phyloP scores from a whole-genome alignment of 2,888 invertebrate species.

The Synergus gifuensis region DNA sequence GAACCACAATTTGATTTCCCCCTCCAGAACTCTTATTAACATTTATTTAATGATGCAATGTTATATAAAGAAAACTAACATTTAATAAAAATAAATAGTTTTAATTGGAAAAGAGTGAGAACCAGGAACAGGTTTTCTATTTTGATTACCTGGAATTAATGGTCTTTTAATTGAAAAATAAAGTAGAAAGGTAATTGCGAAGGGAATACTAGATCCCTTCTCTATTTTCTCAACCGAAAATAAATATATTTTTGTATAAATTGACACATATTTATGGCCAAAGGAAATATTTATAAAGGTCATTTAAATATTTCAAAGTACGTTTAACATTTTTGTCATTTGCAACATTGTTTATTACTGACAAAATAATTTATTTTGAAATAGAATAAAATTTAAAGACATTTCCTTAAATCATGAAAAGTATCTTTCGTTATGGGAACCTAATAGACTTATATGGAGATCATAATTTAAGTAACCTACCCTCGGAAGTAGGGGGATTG shows the following conservation, averaged over 20 bases:
- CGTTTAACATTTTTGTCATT: too few species aligned
- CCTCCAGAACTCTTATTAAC: background rate
- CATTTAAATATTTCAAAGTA: too few species aligned
- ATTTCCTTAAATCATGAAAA: background rate
- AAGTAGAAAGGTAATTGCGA: background rate
- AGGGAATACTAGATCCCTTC: background rate
- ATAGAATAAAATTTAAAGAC: background rate
- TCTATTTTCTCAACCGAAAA: background rate
- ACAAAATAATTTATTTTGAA: too few species aligned
- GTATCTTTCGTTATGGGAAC: background rate
- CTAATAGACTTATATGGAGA: background rate
- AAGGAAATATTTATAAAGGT: too few species aligned
- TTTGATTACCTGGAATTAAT: background rate
- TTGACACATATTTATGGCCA: too few species aligned
- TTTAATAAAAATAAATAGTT: too few species aligned
- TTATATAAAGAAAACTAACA: too few species aligned
- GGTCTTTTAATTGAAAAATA: background rate
- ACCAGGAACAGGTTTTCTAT: background rate
- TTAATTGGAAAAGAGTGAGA: too few species aligned
- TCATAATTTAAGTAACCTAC: conserved; percentile 14
- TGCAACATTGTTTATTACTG: too few species aligned
- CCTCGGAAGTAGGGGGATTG: background rate
- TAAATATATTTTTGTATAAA: too few species aligned
- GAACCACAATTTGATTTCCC: background rate
- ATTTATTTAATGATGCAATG: too few species aligned